Percentiles rank a stretch among this genome's conserved stretches.
phyloP scores from a whole-genome alignment of 2,888 invertebrate species.

The Euplexia lucipara region DNA sequence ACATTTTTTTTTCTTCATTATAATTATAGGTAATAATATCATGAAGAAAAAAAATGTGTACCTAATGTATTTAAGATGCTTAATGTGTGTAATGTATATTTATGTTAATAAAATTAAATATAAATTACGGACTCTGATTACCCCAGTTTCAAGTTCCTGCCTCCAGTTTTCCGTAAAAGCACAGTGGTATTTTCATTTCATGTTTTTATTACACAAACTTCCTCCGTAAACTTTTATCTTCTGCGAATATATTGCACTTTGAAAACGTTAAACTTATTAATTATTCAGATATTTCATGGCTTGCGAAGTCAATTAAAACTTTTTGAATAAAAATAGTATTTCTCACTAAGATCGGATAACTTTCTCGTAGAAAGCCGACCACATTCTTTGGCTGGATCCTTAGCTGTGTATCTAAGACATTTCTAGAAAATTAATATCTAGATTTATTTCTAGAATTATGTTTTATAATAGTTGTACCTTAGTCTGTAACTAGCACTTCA shows the following conservation, averaged over 20 bases:
- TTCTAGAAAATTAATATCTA: conserved; percentile 40
- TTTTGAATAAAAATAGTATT: conserved; percentile 43
- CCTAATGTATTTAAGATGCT: too few species aligned
- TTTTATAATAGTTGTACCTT: conserved; percentile 14
- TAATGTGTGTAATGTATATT: too few species aligned
- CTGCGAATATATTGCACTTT: conserved; percentile 34
- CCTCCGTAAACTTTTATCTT: conserved; percentile 40
- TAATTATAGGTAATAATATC: too few species aligned
- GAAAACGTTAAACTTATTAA: conserved; percentile 37
- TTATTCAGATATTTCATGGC: conserved; percentile 49
- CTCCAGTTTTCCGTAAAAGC: conserved; percentile 16
- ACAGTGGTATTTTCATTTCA: conserved; percentile 9
- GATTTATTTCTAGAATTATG: conserved; percentile 32
- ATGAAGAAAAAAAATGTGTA: too few species aligned
- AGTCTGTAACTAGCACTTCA: too few species aligned
- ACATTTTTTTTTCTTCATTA: too few species aligned
- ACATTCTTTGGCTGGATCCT: conserved; percentile 54
- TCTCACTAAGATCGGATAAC: conserved; percentile 40
- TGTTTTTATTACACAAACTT: conserved; percentile 36
- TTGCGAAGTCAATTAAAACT: conserved; percentile 56
- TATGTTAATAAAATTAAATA: too few species aligned
- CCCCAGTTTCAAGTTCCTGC: conserved; percentile 12
- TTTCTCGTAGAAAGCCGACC: conserved; percentile 58
- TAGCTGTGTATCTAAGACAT: conserved; percentile 31
- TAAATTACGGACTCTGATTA: conserved; percentile 16